Percentiles rank a stretch among this genome's conserved stretches.
Evolutionary conservation across 64 coral and sea anemone species (phyloP).

Genomic region (Stichodactyla helianthus): DNA sequence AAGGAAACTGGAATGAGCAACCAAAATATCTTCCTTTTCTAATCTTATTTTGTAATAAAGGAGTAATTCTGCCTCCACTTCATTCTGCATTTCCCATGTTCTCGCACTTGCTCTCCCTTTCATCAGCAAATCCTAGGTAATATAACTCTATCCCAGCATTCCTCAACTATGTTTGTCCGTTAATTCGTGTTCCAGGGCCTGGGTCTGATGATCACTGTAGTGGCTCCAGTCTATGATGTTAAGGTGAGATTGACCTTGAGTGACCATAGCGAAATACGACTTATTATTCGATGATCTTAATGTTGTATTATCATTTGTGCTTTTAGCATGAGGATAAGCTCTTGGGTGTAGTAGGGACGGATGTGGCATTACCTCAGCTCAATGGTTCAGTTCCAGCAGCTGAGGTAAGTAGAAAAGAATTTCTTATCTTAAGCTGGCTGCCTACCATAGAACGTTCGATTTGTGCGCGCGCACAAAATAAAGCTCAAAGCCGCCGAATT

Average conservation of each 20-base stretch:
- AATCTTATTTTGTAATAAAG: no score
- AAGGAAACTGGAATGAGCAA: no score
- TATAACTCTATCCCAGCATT: neutral
- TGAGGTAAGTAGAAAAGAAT: neutral
- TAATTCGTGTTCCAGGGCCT: conserved; percentile 35
- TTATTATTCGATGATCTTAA: neutral
- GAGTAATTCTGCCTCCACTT: no score
- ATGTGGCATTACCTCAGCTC: conserved; percentile 47
- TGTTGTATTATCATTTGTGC: neutral
- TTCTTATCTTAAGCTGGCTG: no score
- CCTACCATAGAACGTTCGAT: no score
- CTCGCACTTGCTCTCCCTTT: neutral
- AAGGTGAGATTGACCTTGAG: neutral
- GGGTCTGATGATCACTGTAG: conserved; percentile 56
- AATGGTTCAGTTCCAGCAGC: conserved; percentile 23
- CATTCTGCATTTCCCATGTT: neutral
- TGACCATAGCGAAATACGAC: neutral
- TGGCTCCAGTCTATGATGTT: conserved; percentile 36
- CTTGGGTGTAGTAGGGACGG: conserved; percentile 55
- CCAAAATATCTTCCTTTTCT: no score
- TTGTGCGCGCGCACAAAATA: no score
- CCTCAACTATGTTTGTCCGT: neutral
- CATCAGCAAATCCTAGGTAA: neutral
- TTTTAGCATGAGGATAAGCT: conserved; percentile 16
- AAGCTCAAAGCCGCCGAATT: no score